Evolutionary conservation across 2,113 vertebrate species (phyloP), one percentile per base, ranked within the genome.

Genomic region (Seriola dumerili): DNA sequence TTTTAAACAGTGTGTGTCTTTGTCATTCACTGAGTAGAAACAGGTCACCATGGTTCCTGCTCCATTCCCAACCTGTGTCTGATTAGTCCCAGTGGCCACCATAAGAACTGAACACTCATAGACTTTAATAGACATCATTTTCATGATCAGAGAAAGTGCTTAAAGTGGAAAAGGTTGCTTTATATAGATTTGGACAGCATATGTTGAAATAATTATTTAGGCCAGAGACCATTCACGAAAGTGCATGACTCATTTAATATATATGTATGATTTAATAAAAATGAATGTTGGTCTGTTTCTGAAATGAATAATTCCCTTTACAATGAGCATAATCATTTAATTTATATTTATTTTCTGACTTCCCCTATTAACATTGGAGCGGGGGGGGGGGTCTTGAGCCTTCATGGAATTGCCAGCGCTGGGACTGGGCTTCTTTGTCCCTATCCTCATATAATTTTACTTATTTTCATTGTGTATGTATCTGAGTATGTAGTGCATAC

Each of bases 51-150:
- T 65, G 34, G 46, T 64, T 72, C 23, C 42, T 36, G 2, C n/a
- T 70, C 19, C 11, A 17, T 57, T 76, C 29, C 44, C 8, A 36
- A 59, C 79, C 38, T 54, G 3, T 65, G 29, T 58, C 46, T 76
- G 77, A 81, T 83, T 50, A 77, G 48, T 80, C 77, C 57, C 34
- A 64, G 34, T 59, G 9, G 10, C 8, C 58, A 62, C 38, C 21
- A 25, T 5, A 8, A 55, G 55, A 69, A 62, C 13, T 29, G 6
- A 38, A 52, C 61, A 36, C 21, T 54, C 3, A 23, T 29, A 38
- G 32, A 68, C 52, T 50, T 61, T 63, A 63, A 54, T 25, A 40
- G 67, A 69, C 34, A 69, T 84, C 11, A 50, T 61, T 23, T 76
- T 25, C 55, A 61, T 73, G 62, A 72, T 59, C 17, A 50, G 58